Evolutionary conservation across 1,140 invertebrate genomes (phyloP).

Genomic region (Lutraria rhynchaena): DNA sequence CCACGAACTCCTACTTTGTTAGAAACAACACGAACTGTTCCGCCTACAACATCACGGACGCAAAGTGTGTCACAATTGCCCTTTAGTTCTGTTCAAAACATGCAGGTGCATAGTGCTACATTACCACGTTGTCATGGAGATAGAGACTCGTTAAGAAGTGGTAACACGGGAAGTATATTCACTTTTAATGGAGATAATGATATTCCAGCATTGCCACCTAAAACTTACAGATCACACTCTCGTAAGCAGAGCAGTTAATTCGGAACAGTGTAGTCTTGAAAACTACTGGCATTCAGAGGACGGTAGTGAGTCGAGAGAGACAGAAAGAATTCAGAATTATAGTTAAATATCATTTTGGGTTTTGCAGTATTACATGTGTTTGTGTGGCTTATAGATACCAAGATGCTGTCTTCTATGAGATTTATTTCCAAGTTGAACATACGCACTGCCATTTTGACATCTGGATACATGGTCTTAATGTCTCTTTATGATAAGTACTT

Average conservation of each 20-base stretch:
- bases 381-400: background rate
- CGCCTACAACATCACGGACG: conserved; percentile 84
- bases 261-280: too few species aligned
- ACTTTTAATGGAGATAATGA: conserved; percentile 65
- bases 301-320: too few species aligned
- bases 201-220: conserved; percentile 74
- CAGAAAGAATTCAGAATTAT: too few species aligned
- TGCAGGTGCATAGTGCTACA: conserved; percentile 63
- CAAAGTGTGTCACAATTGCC: conserved; percentile 64
- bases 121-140: conserved; percentile 69
- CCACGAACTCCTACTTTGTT: conserved; percentile 81
- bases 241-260: conserved; percentile 74
- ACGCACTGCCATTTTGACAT: too few species aligned
- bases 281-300: too few species aligned
- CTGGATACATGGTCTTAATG: too few species aligned
- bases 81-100: conserved; percentile 30
- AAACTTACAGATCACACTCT: conserved; percentile 72
- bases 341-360: background rate
- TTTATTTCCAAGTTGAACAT: too few species aligned
- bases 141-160: conserved; percentile 62
- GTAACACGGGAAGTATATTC: conserved; percentile 58
- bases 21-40: conserved; percentile 84
- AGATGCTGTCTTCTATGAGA: too few species aligned
- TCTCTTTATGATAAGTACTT: too few species aligned
- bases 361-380: conserved; percentile 1